Conservation (phyloP, 2,888 invertebrate species). For the Anaspis maculata region DNA sequence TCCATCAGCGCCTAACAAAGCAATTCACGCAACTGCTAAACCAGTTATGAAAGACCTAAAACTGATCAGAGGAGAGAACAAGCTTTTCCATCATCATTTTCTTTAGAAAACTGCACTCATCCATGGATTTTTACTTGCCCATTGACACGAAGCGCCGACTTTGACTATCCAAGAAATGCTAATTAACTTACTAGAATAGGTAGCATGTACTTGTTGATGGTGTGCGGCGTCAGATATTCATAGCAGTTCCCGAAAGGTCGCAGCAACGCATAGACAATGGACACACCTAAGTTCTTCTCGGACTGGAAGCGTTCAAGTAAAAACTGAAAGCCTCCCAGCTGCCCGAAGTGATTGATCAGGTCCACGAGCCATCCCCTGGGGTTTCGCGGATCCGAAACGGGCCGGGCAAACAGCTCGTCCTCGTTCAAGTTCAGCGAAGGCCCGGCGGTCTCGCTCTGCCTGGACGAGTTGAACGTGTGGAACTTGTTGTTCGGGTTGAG, state of each 20-base stretch:
- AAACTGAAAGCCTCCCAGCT: slow-evolving; percentile 81
- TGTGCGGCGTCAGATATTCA: slow-evolving; percentile 81
- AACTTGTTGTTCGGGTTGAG: slow-evolving; percentile 95
- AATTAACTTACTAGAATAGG: slow-evolving; percentile 71
- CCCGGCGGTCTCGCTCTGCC: slow-evolving; percentile 64
- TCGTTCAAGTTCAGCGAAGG: slow-evolving; percentile 54
- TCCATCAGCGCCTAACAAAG: too few relatives aligned
- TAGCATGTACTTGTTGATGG: slow-evolving; percentile 86
- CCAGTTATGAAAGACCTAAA: too few relatives aligned
- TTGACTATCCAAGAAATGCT: too few relatives aligned
- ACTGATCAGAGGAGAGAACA: too few relatives aligned
- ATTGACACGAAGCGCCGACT: too few relatives aligned
- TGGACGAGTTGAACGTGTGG: slow-evolving; percentile 75
- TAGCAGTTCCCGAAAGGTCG: slow-evolving; percentile 89
- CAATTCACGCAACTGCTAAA: too few relatives aligned
- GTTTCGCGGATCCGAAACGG: slow-evolving; percentile 68
- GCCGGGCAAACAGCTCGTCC: slow-evolving; percentile 65
- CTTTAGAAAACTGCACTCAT: too few relatives aligned
- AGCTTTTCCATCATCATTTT: too few relatives aligned
- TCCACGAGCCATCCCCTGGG: slow-evolving; percentile 95
- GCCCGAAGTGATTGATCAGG: slow-evolving; percentile 89
- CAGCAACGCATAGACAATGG: slow-evolving; percentile 71
- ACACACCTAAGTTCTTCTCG: slow-evolving; percentile 63
- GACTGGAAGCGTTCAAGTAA: slow-evolving; percentile 75
- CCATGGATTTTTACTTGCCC: too few relatives aligned